phyloP scores from a whole-genome alignment of 2,888 invertebrate genomes.

The Andrena haemorrhoa region DNA sequence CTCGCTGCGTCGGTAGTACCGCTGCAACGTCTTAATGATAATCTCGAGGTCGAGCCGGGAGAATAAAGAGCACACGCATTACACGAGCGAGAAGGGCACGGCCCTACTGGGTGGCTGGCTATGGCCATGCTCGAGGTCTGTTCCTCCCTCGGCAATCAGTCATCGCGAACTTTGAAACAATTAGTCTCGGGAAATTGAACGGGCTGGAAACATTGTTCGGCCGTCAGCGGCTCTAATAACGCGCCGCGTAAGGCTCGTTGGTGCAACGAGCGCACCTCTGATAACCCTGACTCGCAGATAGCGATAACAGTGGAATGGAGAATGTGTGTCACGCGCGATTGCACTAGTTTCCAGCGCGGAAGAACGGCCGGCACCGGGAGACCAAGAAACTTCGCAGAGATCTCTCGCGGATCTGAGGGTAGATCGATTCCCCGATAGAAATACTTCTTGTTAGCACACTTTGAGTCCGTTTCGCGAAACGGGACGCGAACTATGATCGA shows the following conservation, averaged over 20 bases:
- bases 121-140: neutral
- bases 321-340: constrained; percentile 4
- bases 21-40: constrained; percentile 61
- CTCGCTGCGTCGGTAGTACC: constrained; percentile 18
- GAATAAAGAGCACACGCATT: constrained; percentile 53
- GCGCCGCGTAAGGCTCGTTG: neutral
- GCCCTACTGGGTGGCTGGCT: constrained; percentile 4
- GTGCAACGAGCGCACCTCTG: constrained; percentile 1
- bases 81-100: constrained; percentile 20
- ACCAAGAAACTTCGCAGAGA: neutral
- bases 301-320: neutral
- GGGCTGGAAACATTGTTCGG: constrained; percentile 21
- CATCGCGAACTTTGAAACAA: constrained; percentile 31
- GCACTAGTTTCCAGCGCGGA: neutral
- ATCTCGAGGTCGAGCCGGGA: constrained; percentile 45
- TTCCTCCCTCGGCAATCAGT: constrained; percentile 12
- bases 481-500: neutral
- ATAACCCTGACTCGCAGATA: constrained; percentile 26
- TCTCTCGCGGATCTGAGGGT: neutral
- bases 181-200: constrained; percentile 42
- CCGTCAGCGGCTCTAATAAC: neutral
- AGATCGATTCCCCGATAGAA: neutral
- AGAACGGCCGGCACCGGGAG: neutral
- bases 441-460: neutral
- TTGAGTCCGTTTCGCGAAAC: neutral